A percentile compares a stretch with the other conserved stretches of the same genome.
Conservation (phyloP, 2,797 vertebrate species). For the Tauraco hartlaubi region DNA sequence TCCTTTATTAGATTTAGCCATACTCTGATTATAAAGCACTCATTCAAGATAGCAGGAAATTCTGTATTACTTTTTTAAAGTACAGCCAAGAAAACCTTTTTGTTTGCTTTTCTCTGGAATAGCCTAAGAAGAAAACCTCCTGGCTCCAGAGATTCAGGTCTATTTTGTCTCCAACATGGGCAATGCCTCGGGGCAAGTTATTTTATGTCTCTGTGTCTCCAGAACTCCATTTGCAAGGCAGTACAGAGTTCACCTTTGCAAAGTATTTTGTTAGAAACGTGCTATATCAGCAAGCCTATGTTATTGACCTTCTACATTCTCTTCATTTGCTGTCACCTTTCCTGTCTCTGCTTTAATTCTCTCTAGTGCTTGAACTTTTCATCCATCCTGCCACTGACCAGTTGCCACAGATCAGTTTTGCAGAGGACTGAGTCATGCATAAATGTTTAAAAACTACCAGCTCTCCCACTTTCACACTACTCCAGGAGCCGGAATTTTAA, state of each 20-base stretch:
- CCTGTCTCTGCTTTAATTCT: neutral
- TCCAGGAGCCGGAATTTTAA: neutral
- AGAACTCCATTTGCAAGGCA: neutral
- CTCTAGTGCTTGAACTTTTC: neutral
- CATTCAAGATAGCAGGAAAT: neutral
- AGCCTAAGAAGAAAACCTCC: neutral
- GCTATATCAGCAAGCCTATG: neutral
- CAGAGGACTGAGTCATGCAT: neutral
- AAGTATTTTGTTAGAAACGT: neutral
- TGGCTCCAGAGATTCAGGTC: neutral
- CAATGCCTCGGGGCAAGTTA: neutral
- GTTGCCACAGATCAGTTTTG: neutral
- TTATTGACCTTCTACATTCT: neutral
- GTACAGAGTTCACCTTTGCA: neutral
- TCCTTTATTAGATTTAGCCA: conserved; percentile 32
- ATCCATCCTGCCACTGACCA: neutral
- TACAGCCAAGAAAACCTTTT: neutral
- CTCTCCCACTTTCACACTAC: neutral
- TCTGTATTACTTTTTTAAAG: neutral
- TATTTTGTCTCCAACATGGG: neutral
- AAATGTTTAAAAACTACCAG: neutral
- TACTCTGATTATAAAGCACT: neutral
- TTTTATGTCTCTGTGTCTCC: neutral
- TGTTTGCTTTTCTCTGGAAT: neutral
- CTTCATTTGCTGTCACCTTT: neutral